Evolutionary conservation across 2,113 vertebrate species (phyloP).

Genomic region (Entomyzon cyanotis): DNA sequence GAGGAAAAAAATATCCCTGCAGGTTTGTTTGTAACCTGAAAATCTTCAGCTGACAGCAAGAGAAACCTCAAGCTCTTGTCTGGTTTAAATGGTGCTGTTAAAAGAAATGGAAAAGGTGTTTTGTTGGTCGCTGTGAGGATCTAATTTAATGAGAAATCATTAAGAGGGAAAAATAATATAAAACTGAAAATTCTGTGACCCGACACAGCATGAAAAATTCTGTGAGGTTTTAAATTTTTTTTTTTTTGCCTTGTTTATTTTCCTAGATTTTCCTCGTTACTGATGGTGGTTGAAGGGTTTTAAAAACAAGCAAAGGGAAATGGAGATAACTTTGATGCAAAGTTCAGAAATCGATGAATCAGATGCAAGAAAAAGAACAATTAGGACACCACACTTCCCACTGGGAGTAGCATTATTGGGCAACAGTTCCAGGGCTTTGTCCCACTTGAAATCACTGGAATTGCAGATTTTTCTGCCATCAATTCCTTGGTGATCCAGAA

Average conservation of each 20-base stretch:
- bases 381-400: no score
- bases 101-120: neutral
- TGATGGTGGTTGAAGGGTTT: neutral
- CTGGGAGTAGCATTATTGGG: neutral
- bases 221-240: neutral
- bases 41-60: neutral
- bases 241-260: neutral
- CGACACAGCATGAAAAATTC: neutral
- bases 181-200: neutral
- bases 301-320: neutral
- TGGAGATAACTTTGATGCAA: neutral
- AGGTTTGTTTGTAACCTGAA: neutral
- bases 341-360: neutral
- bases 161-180: neutral
- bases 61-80: neutral
- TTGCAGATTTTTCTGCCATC: neutral
- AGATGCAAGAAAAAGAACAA: neutral
- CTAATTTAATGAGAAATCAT: neutral
- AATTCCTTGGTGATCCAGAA: neutral
- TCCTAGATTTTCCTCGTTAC: neutral
- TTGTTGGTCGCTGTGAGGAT: neutral
- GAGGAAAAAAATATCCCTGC: neutral
- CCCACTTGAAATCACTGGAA: accelerated
- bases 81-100: neutral
- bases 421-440: neutral